phyloP scores from a whole-genome alignment of 2,888 invertebrate species.

The Tryphoninae sp. region DNA sequence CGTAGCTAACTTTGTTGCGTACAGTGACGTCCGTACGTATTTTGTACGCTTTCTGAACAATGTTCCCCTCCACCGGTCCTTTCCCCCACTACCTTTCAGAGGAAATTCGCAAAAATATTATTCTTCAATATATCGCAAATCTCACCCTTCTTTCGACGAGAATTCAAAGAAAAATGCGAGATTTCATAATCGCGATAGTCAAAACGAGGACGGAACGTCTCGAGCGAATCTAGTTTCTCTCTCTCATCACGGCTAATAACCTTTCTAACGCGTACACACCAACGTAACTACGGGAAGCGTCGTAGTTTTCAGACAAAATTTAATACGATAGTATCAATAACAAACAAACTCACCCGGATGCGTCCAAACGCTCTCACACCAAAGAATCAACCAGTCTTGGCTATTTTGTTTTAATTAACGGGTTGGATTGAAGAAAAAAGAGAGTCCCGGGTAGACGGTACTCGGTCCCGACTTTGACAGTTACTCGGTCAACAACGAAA shows the following conservation, averaged over 20 bases:
- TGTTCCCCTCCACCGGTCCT: no score
- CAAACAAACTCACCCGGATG: conserved; percentile 77
- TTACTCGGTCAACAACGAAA: conserved; percentile 73
- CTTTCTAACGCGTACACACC: conserved; percentile 35
- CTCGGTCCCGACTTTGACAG: conserved; percentile 72
- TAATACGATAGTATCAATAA: not conserved
- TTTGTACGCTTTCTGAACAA: not conserved
- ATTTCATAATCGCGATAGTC: not conserved
- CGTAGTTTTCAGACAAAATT: not conserved
- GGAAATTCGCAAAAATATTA: no score
- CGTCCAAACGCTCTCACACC: conserved; percentile 76
- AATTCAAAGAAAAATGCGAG: not conserved
- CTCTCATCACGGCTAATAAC: conserved; percentile 35
- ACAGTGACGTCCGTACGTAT: not conserved
- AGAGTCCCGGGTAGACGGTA: conserved; percentile 58
- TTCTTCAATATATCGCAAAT: no score
- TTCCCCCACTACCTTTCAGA: no score
- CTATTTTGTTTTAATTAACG: conserved; percentile 69
- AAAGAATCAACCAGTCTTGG: conserved; percentile 76
- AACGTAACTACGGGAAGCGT: conserved; percentile 11
- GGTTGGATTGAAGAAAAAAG: conserved; percentile 69
- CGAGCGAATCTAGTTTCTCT: conserved; percentile 11
- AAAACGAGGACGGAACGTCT: conserved; percentile 26
- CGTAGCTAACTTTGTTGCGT: conserved; percentile 3
- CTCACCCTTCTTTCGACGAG: not conserved